phyloP scores from a whole-genome alignment of 2,888 invertebrate species.

The Cosmia trapezina region DNA sequence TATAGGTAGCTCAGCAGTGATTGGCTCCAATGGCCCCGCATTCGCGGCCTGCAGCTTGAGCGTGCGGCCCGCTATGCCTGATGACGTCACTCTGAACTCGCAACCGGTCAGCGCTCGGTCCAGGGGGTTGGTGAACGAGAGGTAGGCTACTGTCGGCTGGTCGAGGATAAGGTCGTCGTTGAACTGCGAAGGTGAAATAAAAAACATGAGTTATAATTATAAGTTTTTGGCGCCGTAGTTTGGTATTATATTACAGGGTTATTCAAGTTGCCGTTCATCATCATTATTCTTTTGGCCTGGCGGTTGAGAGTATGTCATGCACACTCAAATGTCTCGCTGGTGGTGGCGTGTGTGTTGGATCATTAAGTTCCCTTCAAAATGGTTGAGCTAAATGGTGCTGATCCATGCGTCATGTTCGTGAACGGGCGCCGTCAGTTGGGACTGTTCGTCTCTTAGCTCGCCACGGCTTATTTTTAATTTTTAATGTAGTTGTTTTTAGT shows the following conservation, averaged over 20 bases:
- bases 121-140: constrained; percentile 93
- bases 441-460: no score
- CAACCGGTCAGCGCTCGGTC: constrained; percentile 91
- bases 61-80: constrained; percentile 91
- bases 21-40: constrained; percentile 88
- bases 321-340: no score
- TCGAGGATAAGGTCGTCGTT: constrained; percentile 91
- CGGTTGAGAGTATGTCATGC: no score
- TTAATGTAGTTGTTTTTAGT: no score
- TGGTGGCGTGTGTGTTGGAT: no score
- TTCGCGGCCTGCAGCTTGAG: constrained; percentile 89
- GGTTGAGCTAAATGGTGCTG: no score
- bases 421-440: no score
- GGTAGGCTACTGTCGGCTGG: constrained; percentile 87
- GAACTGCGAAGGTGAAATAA: constrained; percentile 84
- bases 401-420: no score
- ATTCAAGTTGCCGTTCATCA: neutral
- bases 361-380: no score
- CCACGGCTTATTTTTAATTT: no score
- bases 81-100: constrained; percentile 93
- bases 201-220: neutral
- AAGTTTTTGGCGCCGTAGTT: neutral
- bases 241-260: no score
- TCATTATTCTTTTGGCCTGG: neutral
- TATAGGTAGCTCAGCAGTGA: constrained; percentile 90